Evolutionary conservation across 1,140 invertebrate genomes (phyloP).

Genomic region (Tyrophagus putrescentiae): DNA sequence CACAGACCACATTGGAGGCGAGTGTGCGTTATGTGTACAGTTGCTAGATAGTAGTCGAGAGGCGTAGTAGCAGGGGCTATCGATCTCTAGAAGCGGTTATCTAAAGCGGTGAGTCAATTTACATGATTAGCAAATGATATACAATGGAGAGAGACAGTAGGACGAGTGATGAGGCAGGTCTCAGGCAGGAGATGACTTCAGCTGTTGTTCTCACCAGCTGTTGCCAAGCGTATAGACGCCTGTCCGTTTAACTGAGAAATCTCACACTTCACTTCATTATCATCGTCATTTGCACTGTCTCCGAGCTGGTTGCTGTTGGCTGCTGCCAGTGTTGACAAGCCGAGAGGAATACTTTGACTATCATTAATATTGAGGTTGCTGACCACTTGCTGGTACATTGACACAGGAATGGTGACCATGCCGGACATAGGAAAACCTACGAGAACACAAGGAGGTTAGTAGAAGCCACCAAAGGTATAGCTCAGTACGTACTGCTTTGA

Average conservation of each 20-base stretch:
- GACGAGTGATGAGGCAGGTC: too few relatives aligned
- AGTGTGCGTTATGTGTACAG: too few relatives aligned
- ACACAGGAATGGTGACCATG: conserved; percentile 86
- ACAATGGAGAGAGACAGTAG: too few relatives aligned
- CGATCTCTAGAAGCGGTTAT: too few relatives aligned
- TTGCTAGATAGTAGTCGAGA: too few relatives aligned
- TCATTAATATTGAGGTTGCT: conserved; percentile 64
- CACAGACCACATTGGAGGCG: too few relatives aligned
- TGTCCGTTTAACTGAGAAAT: conserved; percentile 11
- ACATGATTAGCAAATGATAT: too few relatives aligned
- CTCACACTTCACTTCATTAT: conserved; percentile 11
- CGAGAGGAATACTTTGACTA: conserved; percentile 15
- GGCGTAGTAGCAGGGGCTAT: too few relatives aligned
- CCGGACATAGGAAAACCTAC: conserved; percentile 77
- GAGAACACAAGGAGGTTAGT: conserved; percentile 25
- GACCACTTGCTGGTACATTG: conserved; percentile 90
- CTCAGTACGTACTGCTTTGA: conserved; percentile 49
- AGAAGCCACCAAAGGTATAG: conserved; percentile 16
- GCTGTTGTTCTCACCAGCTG: background rate
- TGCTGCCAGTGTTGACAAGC: conserved; percentile 3
- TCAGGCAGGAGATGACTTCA: too few relatives aligned
- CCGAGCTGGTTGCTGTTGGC: conserved; percentile 7
- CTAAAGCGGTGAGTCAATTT: too few relatives aligned
- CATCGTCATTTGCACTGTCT: background rate
- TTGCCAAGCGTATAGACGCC: background rate